Evolutionary conservation across 2,888 invertebrate genomes (phyloP).

Genomic region (Thelaira solivaga): DNA sequence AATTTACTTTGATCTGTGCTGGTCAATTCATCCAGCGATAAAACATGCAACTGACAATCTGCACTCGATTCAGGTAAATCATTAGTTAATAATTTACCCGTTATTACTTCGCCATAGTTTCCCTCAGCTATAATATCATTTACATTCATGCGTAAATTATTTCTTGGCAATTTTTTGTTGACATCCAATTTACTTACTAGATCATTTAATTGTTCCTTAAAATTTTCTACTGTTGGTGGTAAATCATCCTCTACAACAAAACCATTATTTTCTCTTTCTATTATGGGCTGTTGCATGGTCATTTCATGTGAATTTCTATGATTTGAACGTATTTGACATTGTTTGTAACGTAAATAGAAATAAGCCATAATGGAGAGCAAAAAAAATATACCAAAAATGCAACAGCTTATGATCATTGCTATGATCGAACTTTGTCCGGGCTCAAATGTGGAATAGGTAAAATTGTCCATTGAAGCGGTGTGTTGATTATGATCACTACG

Average conservation of each 20-base stretch:
- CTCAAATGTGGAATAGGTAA: slow-evolving; percentile 71
- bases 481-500: slow-evolving; percentile 78
- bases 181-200: slow-evolving; percentile 80
- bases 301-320: slow-evolving; percentile 80
- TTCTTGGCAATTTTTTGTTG: slow-evolving; percentile 80
- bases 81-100: slow-evolving; percentile 80
- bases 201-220: slow-evolving; percentile 86
- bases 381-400: slow-evolving; percentile 82
- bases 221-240: slow-evolving; percentile 80
- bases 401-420: slow-evolving; percentile 82
- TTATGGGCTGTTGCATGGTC: slow-evolving; percentile 87
- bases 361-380: slow-evolving; percentile 80
- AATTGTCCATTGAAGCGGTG: slow-evolving; percentile 69
- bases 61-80: slow-evolving; percentile 63
- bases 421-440: slow-evolving; percentile 74
- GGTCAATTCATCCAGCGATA: slow-evolving; percentile 79
- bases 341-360: slow-evolving; percentile 77
- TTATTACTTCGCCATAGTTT: slow-evolving; percentile 87
- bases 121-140: slow-evolving; percentile 85
- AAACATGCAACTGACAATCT: slow-evolving; percentile 81
- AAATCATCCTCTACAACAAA: slow-evolving; percentile 87
- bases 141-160: slow-evolving; percentile 84
- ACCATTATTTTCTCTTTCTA: slow-evolving; percentile 87
- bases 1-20: slow-evolving; percentile 77
- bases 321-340: slow-evolving; percentile 69